These are phyloP conservation scores for Gallinago solitaria DNA, from an alignment of 2,797 vertebrate species.

Conservation along the genomic window DNA sequence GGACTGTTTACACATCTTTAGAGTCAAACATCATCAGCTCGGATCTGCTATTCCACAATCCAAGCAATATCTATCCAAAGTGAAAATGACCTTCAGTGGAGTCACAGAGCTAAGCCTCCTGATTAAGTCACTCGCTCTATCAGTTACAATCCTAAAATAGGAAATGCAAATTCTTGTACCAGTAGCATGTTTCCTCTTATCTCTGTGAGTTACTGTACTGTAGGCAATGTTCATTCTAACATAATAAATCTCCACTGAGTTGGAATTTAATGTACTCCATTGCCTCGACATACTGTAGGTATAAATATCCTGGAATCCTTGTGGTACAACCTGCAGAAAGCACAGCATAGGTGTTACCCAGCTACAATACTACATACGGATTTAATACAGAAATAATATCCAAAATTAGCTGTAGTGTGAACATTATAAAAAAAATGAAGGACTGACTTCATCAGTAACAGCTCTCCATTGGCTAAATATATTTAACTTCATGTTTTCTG, in stretches of 20 bases:
- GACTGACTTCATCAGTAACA: background rate
- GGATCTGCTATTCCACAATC: background rate
- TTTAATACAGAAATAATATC: background rate
- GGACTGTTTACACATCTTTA: slow-evolving; percentile 4
- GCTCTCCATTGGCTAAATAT: background rate
- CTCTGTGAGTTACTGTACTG: slow-evolving; percentile 26
- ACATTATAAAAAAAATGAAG: background rate
- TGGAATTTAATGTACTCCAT: slow-evolving; percentile 47
- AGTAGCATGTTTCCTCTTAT: slow-evolving; percentile 21
- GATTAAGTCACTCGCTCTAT: background rate
- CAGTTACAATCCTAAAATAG: background rate
- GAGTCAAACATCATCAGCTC: background rate
- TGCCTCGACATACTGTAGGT: background rate
- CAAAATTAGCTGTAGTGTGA: background rate
- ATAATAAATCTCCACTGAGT: slow-evolving; percentile 34
- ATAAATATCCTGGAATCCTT: slow-evolving; percentile 38
- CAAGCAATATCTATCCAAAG: background rate
- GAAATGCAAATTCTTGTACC: slow-evolving; percentile 39
- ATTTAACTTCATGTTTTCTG: background rate
- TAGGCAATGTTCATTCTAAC: slow-evolving; percentile 35
- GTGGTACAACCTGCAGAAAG: background rate
- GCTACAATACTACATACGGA: background rate
- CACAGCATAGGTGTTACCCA: background rate
- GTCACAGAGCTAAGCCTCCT: background rate
- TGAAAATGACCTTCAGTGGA: slow-evolving; percentile 27